Base-by-base conservation (phyloP, 2,113 vertebrate species). In the Megaleporinus macrocephalus region DNA sequence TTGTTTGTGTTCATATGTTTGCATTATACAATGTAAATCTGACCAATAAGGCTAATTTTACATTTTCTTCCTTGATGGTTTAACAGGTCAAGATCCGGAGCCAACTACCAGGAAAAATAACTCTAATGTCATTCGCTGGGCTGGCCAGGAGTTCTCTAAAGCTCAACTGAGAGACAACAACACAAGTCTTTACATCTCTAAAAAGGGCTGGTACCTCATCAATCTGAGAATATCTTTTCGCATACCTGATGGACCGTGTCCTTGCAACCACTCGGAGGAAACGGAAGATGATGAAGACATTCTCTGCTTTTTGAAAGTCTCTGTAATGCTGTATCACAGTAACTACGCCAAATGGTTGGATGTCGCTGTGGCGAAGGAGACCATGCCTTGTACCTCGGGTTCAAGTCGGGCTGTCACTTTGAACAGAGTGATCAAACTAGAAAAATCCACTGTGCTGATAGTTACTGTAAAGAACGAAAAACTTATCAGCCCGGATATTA, bases 161-260 rank as follows among this genome's bases (percentile, higher is more conserved):
- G 20, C 53, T 29, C n/a, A 33, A 24, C 15, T 74, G 71, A 15
- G 4, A 15, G n/a, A 36, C 47, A 69, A 65, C 26, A 11, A 18
- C 18, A 49, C 75, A 47, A 14, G 24, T 15, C 16, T 83, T n/a
- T 0, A 14, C 12, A 30, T 79, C n/a, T 11, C 20, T 47, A 36
- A 3, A 13, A 20, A 73, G 7, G 77, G 82, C 10, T 13, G 66
- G 3, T 84, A 84, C 41, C 24, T 74, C 20, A 22, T 84, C 20
- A 74, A 61, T 62, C 33, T 84, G 15, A 73, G 26, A 73, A 61
- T 84, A 13, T 61, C 33, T 30, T 79, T 73, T 27, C 76, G 62
- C 44, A 24, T 70, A 51, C 4, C 12, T 22, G 1, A 63, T 6
- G 5, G 10, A 26, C 7, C 1, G 10, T 26, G n/a, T 14, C n/a